A percentile compares a stretch with the other conserved stretches of the same genome.
Conservation (phyloP, 92 coral and sea anemone genomes). For the Porites rus region DNA sequence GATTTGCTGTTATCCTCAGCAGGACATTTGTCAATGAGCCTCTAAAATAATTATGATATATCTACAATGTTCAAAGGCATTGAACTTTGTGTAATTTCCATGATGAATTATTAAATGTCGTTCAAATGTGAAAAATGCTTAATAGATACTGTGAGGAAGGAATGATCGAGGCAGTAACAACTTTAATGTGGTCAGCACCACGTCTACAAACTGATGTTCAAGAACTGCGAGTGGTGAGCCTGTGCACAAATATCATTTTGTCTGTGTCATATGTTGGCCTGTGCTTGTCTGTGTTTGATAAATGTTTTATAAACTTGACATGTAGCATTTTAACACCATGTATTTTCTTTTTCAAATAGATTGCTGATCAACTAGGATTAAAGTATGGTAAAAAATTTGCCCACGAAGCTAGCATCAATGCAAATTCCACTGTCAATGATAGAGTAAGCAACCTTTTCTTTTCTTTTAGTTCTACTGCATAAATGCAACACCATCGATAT, state of each 20-base stretch:
- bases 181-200: slow-evolving; percentile 95
- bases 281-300: no score
- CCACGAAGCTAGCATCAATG: slow-evolving; percentile 87
- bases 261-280: no score
- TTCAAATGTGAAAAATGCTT: neutral
- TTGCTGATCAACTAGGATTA: slow-evolving; percentile 89
- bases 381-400: slow-evolving; percentile 98
- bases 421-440: slow-evolving; percentile 88
- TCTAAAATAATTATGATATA: no score
- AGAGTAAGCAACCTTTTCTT: slow-evolving; percentile 65
- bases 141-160: slow-evolving; percentile 94
- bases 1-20: no score
- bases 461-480: no score
- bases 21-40: no score
- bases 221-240: slow-evolving; percentile 81
- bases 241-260: no score
- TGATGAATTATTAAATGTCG: no score
- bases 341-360: slow-evolving; percentile 47
- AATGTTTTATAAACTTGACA: no score
- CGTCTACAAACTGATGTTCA: slow-evolving; percentile 92
- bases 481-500: no score
- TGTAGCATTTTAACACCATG: neutral
- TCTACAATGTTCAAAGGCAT: no score
- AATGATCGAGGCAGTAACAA: slow-evolving; percentile 94
- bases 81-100: no score